A percentile compares a stretch with the other conserved stretches of the same genome.
phyloP scores from a whole-genome alignment of 1,140 invertebrate genomes.

The Meloidogyne hapla region DNA sequence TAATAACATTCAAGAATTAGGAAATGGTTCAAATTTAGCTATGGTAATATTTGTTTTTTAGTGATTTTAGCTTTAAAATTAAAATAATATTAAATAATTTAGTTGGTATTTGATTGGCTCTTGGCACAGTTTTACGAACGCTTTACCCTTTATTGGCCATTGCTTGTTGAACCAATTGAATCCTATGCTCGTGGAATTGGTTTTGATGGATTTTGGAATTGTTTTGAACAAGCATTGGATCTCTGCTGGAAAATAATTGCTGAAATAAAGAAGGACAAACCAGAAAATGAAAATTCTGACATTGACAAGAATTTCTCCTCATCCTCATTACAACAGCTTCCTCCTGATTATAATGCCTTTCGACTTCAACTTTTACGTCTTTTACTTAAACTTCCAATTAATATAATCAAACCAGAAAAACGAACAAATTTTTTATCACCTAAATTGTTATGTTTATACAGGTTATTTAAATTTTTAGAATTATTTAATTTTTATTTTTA shows the following conservation, averaged over 20 bases:
- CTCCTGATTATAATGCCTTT: conserved; percentile 31
- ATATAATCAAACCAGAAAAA: conserved; percentile 27
- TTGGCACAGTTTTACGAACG: conserved; percentile 41
- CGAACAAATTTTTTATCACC: conserved; percentile 20
- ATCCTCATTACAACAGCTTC: background rate
- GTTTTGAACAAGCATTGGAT: conserved; percentile 28
- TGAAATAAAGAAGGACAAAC: background rate
- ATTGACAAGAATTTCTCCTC: background rate
- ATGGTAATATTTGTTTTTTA: background rate
- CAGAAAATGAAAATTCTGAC: background rate
- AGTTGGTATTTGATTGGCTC: conserved; percentile 33
- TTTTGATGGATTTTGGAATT: conserved; percentile 23
- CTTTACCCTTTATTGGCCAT: conserved; percentile 41
- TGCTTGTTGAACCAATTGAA: conserved; percentile 31
- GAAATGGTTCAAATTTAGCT: background rate
- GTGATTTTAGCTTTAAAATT: background rate
- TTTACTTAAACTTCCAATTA: conserved; percentile 22
- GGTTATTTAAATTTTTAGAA: conserved; percentile 6
- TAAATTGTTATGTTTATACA: conserved; percentile 25
- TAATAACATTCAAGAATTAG: background rate
- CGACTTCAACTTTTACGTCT: conserved; percentile 40
- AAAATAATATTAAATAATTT: conserved; percentile 6
- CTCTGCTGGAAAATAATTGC: conserved; percentile 16
- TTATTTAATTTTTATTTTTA: background rate
- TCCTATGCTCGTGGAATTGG: conserved; percentile 23